Evolutionary conservation across 2,888 invertebrate species (phyloP).

Genomic region (Tenodera sinensis): DNA sequence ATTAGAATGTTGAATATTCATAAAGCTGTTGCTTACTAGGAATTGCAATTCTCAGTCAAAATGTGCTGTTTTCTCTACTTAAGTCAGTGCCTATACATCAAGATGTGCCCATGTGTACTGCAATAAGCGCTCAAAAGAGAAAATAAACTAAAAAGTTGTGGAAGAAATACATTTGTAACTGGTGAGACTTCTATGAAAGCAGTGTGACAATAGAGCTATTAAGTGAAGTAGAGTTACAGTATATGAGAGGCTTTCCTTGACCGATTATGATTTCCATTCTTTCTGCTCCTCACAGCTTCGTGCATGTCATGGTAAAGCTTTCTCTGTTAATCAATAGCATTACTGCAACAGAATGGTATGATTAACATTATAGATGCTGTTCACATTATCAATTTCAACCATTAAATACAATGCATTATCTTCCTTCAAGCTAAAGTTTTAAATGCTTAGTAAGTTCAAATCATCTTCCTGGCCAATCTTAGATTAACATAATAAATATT

Average conservation of each 20-base stretch:
- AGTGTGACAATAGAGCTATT: neutral
- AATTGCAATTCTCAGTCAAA: neutral
- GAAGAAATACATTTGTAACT: neutral
- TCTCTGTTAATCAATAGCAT: neutral
- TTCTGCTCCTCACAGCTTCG: neutral
- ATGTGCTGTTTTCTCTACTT: too few species aligned
- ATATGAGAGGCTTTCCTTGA: neutral
- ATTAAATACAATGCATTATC: neutral
- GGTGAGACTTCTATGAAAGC: neutral
- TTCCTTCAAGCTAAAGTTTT: too few species aligned
- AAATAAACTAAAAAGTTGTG: neutral
- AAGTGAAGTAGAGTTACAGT: neutral
- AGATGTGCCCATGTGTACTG: neutral
- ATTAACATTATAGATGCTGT: neutral
- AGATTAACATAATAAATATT: too few species aligned
- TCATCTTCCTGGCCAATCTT: too few species aligned
- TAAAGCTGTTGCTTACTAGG: neutral
- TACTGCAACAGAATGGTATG: neutral
- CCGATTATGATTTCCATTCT: neutral
- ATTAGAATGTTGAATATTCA: too few species aligned
- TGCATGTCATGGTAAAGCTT: neutral
- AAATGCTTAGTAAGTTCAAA: too few species aligned
- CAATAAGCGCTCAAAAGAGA: neutral
- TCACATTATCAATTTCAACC: neutral
- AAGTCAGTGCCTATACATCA: neutral